Conservation (phyloP, 2,888 invertebrate species). For the Drosophila formosana region DNA sequence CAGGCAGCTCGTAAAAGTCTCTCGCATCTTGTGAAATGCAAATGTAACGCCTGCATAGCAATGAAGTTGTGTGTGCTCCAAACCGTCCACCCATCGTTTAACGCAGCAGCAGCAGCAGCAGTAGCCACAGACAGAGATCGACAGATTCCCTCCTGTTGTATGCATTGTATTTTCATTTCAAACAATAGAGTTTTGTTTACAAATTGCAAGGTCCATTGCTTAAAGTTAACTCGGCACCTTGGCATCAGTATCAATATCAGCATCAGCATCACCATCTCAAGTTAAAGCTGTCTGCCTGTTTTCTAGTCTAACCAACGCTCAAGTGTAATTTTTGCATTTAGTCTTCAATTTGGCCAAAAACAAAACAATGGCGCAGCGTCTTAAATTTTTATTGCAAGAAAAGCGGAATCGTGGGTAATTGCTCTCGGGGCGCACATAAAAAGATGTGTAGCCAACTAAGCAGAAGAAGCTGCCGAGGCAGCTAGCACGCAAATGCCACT, state of each 20-base stretch:
- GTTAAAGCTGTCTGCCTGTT: constrained; percentile 31
- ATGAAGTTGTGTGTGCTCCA: constrained; percentile 50
- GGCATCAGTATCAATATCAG: not conserved
- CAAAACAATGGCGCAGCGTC: constrained; percentile 45
- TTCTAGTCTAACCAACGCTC: constrained; percentile 35
- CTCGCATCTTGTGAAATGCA: constrained; percentile 59
- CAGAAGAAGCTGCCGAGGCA: constrained; percentile 50
- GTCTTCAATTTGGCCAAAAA: constrained; percentile 62
- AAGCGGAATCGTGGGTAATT: constrained; percentile 75
- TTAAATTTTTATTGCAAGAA: constrained; percentile 78
- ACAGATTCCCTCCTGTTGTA: constrained; percentile 7
- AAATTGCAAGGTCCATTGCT: constrained; percentile 62
- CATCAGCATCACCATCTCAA: not conserved
- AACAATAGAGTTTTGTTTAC: constrained; percentile 58
- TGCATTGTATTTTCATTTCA: constrained; percentile 54
- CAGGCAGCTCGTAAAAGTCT: constrained; percentile 61
- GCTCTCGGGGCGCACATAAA: constrained; percentile 74
- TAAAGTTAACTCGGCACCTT: constrained; percentile 31
- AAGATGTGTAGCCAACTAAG: constrained; percentile 77
- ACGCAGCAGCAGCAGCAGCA: not conserved
- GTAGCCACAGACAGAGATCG: constrained; percentile 1
- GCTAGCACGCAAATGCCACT: constrained; percentile 44
- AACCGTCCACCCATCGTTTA: constrained; percentile 26
- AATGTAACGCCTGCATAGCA: constrained; percentile 62
- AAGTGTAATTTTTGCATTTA: constrained; percentile 77